Conservation (phyloP, 2,888 invertebrate species). For the Calliopum simillimum region DNA sequence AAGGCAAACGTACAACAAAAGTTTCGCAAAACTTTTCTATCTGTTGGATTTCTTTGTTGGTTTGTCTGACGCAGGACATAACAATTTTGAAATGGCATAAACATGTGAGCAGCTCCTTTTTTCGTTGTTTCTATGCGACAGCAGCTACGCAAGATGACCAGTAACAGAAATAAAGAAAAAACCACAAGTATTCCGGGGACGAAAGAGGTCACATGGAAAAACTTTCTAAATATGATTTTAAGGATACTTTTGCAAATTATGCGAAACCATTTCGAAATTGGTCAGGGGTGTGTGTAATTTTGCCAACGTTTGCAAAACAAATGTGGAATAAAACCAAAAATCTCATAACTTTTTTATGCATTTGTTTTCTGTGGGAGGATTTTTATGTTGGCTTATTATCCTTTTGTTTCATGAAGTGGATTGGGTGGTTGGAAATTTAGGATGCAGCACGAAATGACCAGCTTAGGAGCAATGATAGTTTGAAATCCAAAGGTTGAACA, state of each 20-base stretch:
- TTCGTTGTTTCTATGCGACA: neutral
- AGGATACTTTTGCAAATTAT: slow-evolving; percentile 60
- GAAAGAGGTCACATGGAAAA: slow-evolving; percentile 31
- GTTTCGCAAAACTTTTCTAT: slow-evolving; percentile 28
- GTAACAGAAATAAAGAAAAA: neutral
- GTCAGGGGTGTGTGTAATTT: slow-evolving; percentile 29
- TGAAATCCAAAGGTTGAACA: slow-evolving; percentile 42
- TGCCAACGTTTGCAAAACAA: slow-evolving; percentile 17
- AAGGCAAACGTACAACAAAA: slow-evolving; percentile 14
- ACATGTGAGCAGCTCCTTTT: slow-evolving; percentile 39
- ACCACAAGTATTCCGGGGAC: slow-evolving; percentile 13
- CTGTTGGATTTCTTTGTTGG: slow-evolving; percentile 2
- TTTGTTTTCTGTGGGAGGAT: slow-evolving; percentile 32
- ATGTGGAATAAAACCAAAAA: neutral
- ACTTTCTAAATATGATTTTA: slow-evolving; percentile 45
- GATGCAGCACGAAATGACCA: slow-evolving; percentile 26
- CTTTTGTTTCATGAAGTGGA: slow-evolving; percentile 42
- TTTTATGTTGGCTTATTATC: slow-evolving; percentile 25
- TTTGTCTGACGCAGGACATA: slow-evolving; percentile 19
- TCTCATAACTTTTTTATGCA: neutral
- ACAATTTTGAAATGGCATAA: slow-evolving; percentile 61
- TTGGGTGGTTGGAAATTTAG: slow-evolving; percentile 14
- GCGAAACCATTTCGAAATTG: slow-evolving; percentile 65
- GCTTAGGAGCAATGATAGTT: slow-evolving; percentile 7
- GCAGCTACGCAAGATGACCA: slow-evolving; percentile 19